Conservation (phyloP, 1,140 invertebrate species). For the Micrasema minimum region DNA sequence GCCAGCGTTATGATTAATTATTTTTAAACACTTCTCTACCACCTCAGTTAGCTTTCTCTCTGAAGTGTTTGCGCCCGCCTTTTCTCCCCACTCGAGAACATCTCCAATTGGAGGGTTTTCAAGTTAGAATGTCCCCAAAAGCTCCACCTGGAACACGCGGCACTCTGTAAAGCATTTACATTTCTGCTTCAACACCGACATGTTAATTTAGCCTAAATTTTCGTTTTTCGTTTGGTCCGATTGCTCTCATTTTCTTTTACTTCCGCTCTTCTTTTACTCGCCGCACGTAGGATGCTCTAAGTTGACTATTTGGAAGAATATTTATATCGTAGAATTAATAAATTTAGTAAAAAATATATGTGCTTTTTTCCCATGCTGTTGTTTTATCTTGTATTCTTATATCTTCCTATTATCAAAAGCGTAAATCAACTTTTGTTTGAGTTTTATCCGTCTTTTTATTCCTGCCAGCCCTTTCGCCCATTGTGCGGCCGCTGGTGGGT, state of each 20-base stretch:
- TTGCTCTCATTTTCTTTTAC: constrained; percentile 20
- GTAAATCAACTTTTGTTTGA: too few relatives aligned
- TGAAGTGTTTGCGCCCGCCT: constrained; percentile 26
- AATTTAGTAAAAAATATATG: too few relatives aligned
- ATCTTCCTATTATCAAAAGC: too few relatives aligned
- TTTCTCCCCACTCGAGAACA: constrained; percentile 10
- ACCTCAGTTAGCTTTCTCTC: constrained; percentile 9
- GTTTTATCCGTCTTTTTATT: neutral
- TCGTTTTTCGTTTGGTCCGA: neutral
- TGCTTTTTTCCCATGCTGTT: too few relatives aligned
- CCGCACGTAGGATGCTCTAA: too few relatives aligned
- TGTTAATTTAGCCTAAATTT: neutral
- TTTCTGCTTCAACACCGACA: neutral
- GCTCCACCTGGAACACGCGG: neutral
- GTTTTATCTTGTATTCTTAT: too few relatives aligned
- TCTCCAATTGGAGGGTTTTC: neutral
- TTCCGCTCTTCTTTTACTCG: constrained; percentile 17
- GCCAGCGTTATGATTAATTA: constrained; percentile 6
- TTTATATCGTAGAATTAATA: too few relatives aligned
- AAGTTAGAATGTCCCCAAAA: constrained; percentile 6
- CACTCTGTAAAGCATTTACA: neutral
- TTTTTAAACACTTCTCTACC: constrained; percentile 26
- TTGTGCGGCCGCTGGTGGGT: neutral
- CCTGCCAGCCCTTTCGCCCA: neutral
- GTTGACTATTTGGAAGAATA: too few relatives aligned